Evolutionary conservation across 2,797 vertebrate species (phyloP), one percentile per base, ranked within the genome.

Genomic region (Arctocebus calabarensis): DNA sequence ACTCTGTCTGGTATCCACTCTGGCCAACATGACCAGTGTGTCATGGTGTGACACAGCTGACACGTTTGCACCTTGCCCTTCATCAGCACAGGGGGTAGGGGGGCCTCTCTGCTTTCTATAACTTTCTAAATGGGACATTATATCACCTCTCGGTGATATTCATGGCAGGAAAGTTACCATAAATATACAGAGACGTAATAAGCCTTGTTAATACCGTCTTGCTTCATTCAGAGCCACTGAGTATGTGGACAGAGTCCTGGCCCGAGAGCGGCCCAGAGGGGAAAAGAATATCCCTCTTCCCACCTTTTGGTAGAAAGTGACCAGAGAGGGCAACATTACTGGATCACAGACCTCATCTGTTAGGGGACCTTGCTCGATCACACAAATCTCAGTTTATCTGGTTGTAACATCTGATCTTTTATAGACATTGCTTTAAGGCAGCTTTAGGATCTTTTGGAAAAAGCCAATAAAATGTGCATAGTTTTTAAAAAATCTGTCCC

Each of bases 251-350:
- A 6, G 29, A 87, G 5, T 59, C 48, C 34, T 32, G 40, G n/a
- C 61, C 57, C 6, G 0, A 13, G 16, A 32, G 66, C 5, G 16
- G 20, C 40, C 59, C 7, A 1, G 45, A 7, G 88, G 25, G 64
- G 27, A 4, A 32, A 3, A 1, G 45, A 34, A 5, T 0, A 0
- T 0, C 11, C 37, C 2, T 5, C 23, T 25, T 14, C 19, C 48
- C 43, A 32, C 34, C 48, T 86, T 43, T 25, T 12, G 32, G 19
- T 27, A 3, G 34, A 40, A 20, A 62, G 34, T 68, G 40, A 62
- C 52, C 48, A 2, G 68, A 0, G 16, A 29, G 13, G 40, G 11
- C 7, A 12, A 2, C 5, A 0, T 1, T 4, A 25, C 27, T 0
- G 61, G 25, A 5, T 34, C 0, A 0, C 14, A 0, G 8, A 16